Percentiles rank a stretch among this genome's conserved stretches.
These are phyloP conservation scores for Dermochelys coriacea DNA, from an alignment of 2,797 vertebrate species.

Conservation along the genomic window DNA sequence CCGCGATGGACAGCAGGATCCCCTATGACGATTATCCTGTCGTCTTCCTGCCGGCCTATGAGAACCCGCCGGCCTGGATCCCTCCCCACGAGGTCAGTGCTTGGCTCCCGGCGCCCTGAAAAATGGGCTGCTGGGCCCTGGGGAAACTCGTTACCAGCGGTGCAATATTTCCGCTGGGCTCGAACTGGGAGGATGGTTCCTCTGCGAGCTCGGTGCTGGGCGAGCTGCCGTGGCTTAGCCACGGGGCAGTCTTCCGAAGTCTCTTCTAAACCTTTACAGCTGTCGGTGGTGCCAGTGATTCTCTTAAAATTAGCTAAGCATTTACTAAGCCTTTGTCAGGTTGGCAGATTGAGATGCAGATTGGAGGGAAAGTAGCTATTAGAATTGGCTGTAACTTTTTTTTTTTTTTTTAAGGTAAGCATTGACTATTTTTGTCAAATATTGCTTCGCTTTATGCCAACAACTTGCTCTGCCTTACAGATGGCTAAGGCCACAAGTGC, in stretches of 20 bases:
- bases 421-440: not conserved
- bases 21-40: constrained; percentile 95
- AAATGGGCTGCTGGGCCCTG: rapidly evolving
- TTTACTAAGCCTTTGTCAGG: not conserved
- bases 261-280: not conserved
- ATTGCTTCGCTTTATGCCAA: not conserved
- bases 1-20: constrained; percentile 88
- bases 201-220: not conserved
- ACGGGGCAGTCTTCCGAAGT: not conserved
- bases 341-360: not conserved
- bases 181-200: not conserved
- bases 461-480: not conserved
- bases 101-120: not conserved
- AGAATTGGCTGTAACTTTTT: not conserved
- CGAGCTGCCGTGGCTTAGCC: not conserved
- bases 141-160: no score
- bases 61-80: constrained; percentile 96
- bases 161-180: not conserved
- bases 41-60: constrained; percentile 94
- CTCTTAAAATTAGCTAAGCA: not conserved
- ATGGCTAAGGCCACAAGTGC: not conserved
- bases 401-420: not conserved
- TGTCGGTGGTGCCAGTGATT: not conserved
- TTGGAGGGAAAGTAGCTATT: not conserved
- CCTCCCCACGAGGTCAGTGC: constrained; percentile 90